These are phyloP conservation scores for Lineus longissimus DNA, from an alignment of 1,140 invertebrate species.

Conservation along the genomic window DNA sequence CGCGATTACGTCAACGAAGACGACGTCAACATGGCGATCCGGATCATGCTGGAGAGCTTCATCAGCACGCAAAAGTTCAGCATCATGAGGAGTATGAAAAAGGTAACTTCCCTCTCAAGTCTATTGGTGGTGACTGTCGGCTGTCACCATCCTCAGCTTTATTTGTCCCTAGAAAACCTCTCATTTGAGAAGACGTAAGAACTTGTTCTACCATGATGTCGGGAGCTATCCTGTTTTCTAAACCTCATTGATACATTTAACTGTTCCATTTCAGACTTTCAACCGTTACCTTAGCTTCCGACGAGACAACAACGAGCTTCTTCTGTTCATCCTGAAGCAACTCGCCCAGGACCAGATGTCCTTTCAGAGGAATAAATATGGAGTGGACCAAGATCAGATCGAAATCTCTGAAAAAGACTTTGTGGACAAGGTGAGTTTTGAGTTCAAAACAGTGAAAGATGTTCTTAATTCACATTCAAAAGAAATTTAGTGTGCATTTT, in stretches of 20 bases:
- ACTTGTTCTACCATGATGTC: too few relatives aligned
- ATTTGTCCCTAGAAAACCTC: too few relatives aligned
- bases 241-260: too few relatives aligned
- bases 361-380: constrained; percentile 79
- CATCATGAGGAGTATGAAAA: constrained; percentile 93
- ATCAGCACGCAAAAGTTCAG: constrained; percentile 98
- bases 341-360: constrained; percentile 85
- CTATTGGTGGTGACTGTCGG: too few relatives aligned
- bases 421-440: constrained; percentile 67
- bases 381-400: constrained; percentile 61
- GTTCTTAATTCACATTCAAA: too few relatives aligned
- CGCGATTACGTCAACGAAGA: constrained; percentile 88
- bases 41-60: constrained; percentile 96
- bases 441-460: neutral
- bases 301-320: constrained; percentile 91
- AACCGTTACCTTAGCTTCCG: constrained; percentile 89
- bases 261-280: constrained; percentile 71
- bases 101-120: constrained; percentile 61
- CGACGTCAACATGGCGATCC: constrained; percentile 95
- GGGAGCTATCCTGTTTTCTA: too few relatives aligned
- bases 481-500: too few relatives aligned
- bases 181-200: too few relatives aligned
- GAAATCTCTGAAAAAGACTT: constrained; percentile 91
- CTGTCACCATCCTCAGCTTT: too few relatives aligned
- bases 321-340: constrained; percentile 93